phyloP scores from a whole-genome alignment of 2,113 vertebrate species.

The Melanotaenia duboulayi region DNA sequence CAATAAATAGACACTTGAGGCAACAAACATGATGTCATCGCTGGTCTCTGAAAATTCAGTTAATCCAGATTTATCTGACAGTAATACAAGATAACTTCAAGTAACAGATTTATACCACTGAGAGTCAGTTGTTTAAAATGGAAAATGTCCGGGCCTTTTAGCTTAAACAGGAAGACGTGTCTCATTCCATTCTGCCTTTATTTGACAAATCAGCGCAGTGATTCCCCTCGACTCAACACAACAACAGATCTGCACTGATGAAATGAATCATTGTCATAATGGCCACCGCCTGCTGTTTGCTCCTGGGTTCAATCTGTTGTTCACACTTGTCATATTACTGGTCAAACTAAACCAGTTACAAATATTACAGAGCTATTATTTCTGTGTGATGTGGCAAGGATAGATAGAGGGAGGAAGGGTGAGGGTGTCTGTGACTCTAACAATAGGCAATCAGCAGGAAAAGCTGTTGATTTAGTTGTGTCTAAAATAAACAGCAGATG shows the following conservation, averaged over 20 bases:
- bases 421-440: neutral
- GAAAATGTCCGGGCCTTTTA: neutral
- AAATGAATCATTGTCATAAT: conserved; percentile 64
- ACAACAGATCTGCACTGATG: conserved; percentile 41
- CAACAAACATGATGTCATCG: no score
- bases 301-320: conserved; percentile 45
- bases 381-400: conserved; percentile 18
- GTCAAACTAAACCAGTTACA: conserved; percentile 60
- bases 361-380: conserved; percentile 46
- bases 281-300: conserved; percentile 47
- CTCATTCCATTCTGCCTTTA: neutral
- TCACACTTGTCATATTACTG: conserved; percentile 39
- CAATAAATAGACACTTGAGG: no score
- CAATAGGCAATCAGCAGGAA: conserved; percentile 12
- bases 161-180: conserved; percentile 31
- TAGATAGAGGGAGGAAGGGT: neutral
- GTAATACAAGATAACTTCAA: conserved; percentile 3
- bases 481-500: conserved; percentile 7
- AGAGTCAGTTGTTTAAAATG: neutral
- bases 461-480: neutral
- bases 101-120: no score
- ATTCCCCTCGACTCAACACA: conserved; percentile 46
- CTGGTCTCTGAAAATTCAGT: no score
- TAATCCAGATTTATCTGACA: neutral
- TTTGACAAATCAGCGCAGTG: conserved; percentile 49